phyloP scores from a whole-genome alignment of 2,797 vertebrate genomes.

The Ambastaia sidthimunki region DNA sequence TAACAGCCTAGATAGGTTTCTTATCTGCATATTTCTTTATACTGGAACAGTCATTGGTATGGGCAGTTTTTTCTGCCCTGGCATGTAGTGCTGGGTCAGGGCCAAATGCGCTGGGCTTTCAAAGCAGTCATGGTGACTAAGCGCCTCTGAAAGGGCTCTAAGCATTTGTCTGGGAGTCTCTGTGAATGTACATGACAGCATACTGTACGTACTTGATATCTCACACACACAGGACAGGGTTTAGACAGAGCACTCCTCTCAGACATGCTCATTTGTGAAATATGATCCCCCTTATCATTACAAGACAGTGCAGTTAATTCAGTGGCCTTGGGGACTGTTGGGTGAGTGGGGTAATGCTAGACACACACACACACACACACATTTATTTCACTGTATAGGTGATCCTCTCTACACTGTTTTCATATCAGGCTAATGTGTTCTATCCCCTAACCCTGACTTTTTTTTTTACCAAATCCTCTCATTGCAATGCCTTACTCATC shows the following conservation, averaged over 20 bases:
- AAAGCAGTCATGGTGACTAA: conserved; percentile 60
- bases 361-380: not conserved
- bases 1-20: not conserved
- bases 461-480: not conserved
- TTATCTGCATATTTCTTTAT: conserved; percentile 17
- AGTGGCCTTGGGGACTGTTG: conserved; percentile 25
- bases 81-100: conserved; percentile 7
- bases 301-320: conserved; percentile 17
- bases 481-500: not conserved
- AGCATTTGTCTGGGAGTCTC: conserved; percentile 47
- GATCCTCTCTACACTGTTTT: not conserved
- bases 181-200: conserved; percentile 33
- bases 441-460: too few species aligned
- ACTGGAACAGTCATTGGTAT: conserved; percentile 24
- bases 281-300: conserved; percentile 33
- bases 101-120: conserved; percentile 19
- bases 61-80: not conserved
- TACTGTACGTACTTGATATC: conserved; percentile 12
- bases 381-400: not conserved
- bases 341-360: conserved; percentile 35
- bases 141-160: conserved; percentile 34
- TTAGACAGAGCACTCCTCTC: conserved; percentile 27
- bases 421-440: too few species aligned
- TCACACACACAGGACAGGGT: conserved; percentile 17
- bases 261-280: conserved; percentile 36